Base-by-base conservation (phyloP, 2,797 vertebrate genomes). In the Acipenser oxyrinchus region DNA sequence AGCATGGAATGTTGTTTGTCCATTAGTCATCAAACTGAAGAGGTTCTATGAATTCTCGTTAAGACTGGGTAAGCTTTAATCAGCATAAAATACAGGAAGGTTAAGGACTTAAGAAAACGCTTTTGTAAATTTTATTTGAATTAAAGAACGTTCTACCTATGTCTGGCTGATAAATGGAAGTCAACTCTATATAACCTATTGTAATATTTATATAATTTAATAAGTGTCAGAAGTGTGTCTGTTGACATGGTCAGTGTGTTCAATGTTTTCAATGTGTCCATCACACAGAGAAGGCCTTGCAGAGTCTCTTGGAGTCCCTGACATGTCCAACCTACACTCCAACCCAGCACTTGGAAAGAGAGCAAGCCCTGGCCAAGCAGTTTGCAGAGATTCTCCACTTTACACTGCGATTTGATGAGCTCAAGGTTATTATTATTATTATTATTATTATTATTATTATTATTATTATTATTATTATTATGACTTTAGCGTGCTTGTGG, bases 341-440 rank as follows among this genome's bases (percentile, higher is more conserved):
- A 52, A 99, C 95, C 49, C 96, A 99, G 74, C 96, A 99, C 77
- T 87, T 99, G 85, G 96, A 99, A 85, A 88, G 91, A 66, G 95
- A 99, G 72, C 96, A 99, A 76, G 96, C 96, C 1, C 82, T 98
- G 63, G 96, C 96, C 0, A 99, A 99, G 79, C 94, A 99, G 79
- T 99, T 99, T 48, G 96, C 96, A 0, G 95, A 99, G 84, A 99
- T 99, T 79, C 87, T 99, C 37, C 96, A 99, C 88, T 99, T 99
- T 81, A 99, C 96, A 1, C 94, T 99, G 51, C 95, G 95, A 74
- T 99, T 99, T 6, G 96, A 99, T 75, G 96, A 99, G 70, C 93
- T 99, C 62, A 99, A 99, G 96, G 96, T 98, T 62, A 23, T 65
- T 51, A 6, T 0, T 6, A 7, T 2, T 51, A 2, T 4, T 4